Percentiles rank a stretch among this genome's conserved stretches.
These are phyloP conservation scores for Oxytorus armatus DNA, from an alignment of 2,888 invertebrate genomes.

Conservation along the genomic window DNA sequence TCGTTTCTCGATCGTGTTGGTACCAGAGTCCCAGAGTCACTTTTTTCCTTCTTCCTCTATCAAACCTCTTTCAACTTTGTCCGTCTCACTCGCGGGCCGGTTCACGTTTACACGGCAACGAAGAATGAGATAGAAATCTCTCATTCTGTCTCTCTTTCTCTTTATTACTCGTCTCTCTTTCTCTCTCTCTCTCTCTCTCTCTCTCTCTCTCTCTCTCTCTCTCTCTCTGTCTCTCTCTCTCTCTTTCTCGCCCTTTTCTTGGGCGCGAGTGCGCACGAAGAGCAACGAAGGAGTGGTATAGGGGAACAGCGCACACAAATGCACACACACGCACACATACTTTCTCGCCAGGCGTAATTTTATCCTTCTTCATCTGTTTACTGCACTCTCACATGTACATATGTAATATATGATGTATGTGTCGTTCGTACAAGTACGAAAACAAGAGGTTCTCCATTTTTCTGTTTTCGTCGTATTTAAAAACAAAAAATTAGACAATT, in stretches of 20 bases:
- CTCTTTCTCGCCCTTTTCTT: too few species aligned
- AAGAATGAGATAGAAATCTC: slow-evolving; percentile 57
- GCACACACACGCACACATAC: too few species aligned
- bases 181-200: background rate
- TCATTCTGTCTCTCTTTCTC: slow-evolving; percentile 7
- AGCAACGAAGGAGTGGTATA: slow-evolving; percentile 30
- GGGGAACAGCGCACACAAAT: slow-evolving; percentile 2
- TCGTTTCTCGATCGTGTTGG: slow-evolving; percentile 3
- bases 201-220: background rate
- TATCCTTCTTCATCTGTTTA: slow-evolving; percentile 47
- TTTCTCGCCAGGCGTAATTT: slow-evolving; percentile 32
- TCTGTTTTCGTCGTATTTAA: slow-evolving; percentile 29
- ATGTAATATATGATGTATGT: slow-evolving; percentile 8
- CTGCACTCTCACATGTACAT: slow-evolving; percentile 1
- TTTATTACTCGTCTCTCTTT: background rate
- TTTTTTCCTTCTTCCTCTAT: background rate
- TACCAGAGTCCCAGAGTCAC: slow-evolving; percentile 10
- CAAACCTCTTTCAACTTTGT: slow-evolving; percentile 3
- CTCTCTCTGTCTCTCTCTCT: background rate
- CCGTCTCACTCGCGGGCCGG: slow-evolving; percentile 15
- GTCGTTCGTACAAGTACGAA: slow-evolving; percentile 27
- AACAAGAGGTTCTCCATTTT: slow-evolving; percentile 51
- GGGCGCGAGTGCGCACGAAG: background rate
- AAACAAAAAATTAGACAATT: background rate
- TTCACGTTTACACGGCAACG: slow-evolving; percentile 44